A percentile compares a stretch with the other conserved stretches of the same genome.
Evolutionary conservation across 2,797 vertebrate genomes (phyloP).

Genomic region (Chiroxiphia lanceolata): DNA sequence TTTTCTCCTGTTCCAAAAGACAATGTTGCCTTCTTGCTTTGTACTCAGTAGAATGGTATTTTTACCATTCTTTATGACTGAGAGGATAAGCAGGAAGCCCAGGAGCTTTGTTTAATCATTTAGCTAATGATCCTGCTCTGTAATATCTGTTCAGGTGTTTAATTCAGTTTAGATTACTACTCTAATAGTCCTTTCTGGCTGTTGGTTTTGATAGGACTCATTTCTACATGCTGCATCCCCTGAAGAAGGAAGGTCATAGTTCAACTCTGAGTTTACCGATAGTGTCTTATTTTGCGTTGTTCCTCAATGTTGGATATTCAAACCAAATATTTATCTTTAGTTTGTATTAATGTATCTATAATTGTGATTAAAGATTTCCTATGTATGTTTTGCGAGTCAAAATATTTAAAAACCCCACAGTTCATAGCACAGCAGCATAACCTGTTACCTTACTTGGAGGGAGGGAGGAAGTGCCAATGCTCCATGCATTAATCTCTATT

Average conservation of each 20-base stretch:
- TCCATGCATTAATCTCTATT: background rate
- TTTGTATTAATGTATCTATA: background rate
- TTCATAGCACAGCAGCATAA: background rate
- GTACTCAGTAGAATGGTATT: background rate
- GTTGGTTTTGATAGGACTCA: conserved; percentile 21
- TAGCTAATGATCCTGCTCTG: conserved; percentile 44
- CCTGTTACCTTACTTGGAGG: background rate
- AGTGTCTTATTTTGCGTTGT: background rate
- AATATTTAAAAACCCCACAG: background rate
- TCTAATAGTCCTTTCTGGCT: conserved; percentile 22
- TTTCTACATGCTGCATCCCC: background rate
- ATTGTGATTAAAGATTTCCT: background rate
- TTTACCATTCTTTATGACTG: background rate
- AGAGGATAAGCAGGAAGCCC: background rate
- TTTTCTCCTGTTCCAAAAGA: background rate
- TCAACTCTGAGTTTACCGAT: background rate
- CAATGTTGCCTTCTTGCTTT: background rate
- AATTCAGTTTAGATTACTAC: conserved; percentile 41
- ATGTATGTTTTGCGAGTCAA: background rate
- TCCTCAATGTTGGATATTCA: background rate
- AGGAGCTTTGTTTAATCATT: conserved; percentile 38
- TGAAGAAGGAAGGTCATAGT: background rate
- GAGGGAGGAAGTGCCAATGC: background rate
- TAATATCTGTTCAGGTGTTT: conserved; percentile 36
- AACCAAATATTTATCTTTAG: background rate